Conservation (phyloP, 2,888 invertebrate genomes). For the Spilarctia lutea region DNA sequence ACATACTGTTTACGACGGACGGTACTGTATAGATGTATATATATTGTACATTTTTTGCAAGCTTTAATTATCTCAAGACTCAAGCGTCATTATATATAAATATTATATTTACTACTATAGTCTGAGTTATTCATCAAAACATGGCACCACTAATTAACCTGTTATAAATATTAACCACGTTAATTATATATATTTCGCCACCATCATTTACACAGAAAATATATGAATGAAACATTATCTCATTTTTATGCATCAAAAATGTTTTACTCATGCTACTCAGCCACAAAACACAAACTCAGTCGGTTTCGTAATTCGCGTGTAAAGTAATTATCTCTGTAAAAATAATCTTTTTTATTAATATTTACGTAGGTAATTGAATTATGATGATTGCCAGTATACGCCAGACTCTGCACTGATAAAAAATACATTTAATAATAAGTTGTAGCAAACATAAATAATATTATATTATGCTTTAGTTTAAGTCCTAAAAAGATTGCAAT, state of each 20-base stretch:
- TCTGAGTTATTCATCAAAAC: neutral
- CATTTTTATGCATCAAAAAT: neutral
- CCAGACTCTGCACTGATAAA: neutral
- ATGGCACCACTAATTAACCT: conserved; percentile 12
- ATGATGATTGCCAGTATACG: neutral
- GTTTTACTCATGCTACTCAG: neutral
- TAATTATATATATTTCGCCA: conserved; percentile 11
- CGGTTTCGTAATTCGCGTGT: neutral
- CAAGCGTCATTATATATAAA: neutral
- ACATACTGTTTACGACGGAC: neutral
- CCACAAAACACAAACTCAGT: neutral
- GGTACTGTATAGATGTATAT: neutral
- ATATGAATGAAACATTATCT: neutral
- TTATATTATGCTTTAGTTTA: too few species aligned
- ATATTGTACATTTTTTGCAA: conserved; percentile 1
- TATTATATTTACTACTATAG: conserved; percentile 2
- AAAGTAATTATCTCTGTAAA: neutral
- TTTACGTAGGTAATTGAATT: neutral
- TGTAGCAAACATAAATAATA: neutral
- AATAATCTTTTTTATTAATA: neutral
- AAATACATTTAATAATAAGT: neutral
- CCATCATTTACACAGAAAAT: neutral
- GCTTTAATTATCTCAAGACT: conserved; percentile 6
- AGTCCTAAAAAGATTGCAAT: too few species aligned
- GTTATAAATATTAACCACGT: conserved; percentile 6